phyloP scores from a whole-genome alignment of 2,888 invertebrate species.

The Cryptocheilus praepositus region DNA sequence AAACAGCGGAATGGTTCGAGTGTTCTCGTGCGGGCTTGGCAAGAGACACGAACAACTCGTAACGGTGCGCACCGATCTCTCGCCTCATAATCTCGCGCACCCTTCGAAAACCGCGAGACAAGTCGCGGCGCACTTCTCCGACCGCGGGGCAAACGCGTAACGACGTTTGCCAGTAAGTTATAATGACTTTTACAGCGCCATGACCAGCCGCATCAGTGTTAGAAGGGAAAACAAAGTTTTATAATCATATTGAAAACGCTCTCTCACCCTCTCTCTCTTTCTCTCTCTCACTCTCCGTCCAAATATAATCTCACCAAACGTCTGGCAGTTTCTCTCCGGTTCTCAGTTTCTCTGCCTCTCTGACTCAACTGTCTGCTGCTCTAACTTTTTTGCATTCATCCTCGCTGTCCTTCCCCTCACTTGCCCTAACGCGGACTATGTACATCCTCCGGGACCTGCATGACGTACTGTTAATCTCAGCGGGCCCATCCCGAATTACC shows the following conservation, averaged over 20 bases:
- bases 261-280: conserved; percentile 17
- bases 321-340: not conserved
- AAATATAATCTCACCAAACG: conserved; percentile 7
- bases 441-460: no score
- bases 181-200: conserved; percentile 36
- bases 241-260: conserved; percentile 39
- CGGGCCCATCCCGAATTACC: no score
- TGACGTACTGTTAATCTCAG: no score
- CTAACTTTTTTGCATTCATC: not conserved
- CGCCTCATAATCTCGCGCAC: not conserved
- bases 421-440: not conserved
- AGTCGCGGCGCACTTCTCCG: conserved; percentile 13
- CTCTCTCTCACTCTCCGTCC: not conserved
- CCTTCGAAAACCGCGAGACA: conserved; percentile 12
- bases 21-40: no score
- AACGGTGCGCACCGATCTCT: not conserved
- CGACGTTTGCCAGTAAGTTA: conserved; percentile 29
- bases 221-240: conserved; percentile 32
- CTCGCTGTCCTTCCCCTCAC: not conserved
- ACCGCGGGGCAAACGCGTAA: conserved; percentile 27
- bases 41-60: no score
- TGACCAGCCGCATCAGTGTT: conserved; percentile 31
- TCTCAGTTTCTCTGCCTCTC: not conserved
- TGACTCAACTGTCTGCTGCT: not conserved
- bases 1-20: no score